Percentiles rank a stretch among this genome's conserved stretches.
These are phyloP conservation scores for Carcina quercana DNA, from an alignment of 2,888 invertebrate species.

Conservation along the genomic window DNA sequence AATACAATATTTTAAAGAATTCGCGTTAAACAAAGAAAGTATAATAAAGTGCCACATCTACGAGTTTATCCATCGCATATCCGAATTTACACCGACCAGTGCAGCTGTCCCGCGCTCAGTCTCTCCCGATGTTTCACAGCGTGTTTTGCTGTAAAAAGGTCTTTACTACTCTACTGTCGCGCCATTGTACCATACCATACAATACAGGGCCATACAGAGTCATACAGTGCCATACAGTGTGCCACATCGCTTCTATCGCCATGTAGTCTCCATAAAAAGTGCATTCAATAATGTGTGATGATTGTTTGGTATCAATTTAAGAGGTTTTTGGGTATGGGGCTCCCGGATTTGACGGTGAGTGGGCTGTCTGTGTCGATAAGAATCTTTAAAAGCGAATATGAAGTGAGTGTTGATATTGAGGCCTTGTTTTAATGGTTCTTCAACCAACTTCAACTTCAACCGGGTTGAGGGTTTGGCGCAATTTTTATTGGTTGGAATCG, in stretches of 20 bases:
- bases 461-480: too few species aligned
- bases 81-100: slow-evolving; percentile 13
- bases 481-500: too few species aligned
- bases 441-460: too few species aligned
- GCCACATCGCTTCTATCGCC: too few species aligned
- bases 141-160: slow-evolving; percentile 70
- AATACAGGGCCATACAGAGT: neutral
- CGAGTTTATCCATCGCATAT: slow-evolving; percentile 7
- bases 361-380: neutral
- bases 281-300: slow-evolving; percentile 39
- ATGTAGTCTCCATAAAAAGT: slow-evolving; percentile 11
- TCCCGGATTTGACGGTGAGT: slow-evolving; percentile 67
- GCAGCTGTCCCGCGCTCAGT: slow-evolving; percentile 35
- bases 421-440: too few species aligned
- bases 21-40: too few species aligned
- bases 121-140: slow-evolving; percentile 57
- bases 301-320: slow-evolving; percentile 56
- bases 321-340: slow-evolving; percentile 55
- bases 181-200: neutral
- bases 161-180: neutral
- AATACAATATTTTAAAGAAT: too few species aligned
- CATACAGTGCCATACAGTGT: neutral
- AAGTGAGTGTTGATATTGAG: too few species aligned
- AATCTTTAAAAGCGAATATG: too few species aligned
- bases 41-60: too few species aligned